phyloP scores from a whole-genome alignment of 2,113 vertebrate species.

The Cnemophilus loriae region DNA sequence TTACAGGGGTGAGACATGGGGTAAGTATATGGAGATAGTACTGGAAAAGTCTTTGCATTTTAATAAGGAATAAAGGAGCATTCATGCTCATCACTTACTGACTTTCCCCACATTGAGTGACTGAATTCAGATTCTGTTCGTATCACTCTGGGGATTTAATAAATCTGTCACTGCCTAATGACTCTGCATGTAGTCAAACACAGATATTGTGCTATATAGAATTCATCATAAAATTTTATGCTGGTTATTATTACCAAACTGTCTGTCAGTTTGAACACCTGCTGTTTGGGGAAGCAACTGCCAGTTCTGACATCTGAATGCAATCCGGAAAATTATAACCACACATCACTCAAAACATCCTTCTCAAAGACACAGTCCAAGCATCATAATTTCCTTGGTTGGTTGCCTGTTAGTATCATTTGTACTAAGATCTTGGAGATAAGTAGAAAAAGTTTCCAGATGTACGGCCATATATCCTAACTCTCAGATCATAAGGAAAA shows the following conservation, averaged over 20 bases:
- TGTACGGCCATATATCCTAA: slow-evolving; percentile 14
- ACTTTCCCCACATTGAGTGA: neutral
- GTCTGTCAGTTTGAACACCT: slow-evolving; percentile 53
- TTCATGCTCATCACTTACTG: neutral
- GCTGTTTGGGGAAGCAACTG: slow-evolving; percentile 25
- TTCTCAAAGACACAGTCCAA: slow-evolving; percentile 55
- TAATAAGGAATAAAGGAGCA: neutral
- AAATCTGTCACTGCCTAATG: slow-evolving; percentile 3
- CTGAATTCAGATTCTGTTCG: neutral
- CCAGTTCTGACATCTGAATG: slow-evolving; percentile 62
- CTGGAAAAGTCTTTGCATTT: neutral
- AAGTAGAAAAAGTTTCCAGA: slow-evolving; percentile 45
- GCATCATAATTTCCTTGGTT: slow-evolving; percentile 62
- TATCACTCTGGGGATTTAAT: neutral
- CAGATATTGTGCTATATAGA: neutral
- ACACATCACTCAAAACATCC: slow-evolving; percentile 52
- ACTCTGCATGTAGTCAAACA: neutral
- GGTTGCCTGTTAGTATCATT: slow-evolving; percentile 41
- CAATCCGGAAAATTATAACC: slow-evolving; percentile 27
- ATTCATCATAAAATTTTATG: neutral
- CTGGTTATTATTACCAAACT: neutral
- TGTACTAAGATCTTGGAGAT: slow-evolving; percentile 47
- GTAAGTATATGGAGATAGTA: neutral
- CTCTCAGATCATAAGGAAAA: neutral
- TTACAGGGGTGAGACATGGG: neutral